These are phyloP conservation scores for Glossophaga mutica DNA, from an alignment of 2,797 vertebrate genomes.

Conservation along the genomic window DNA sequence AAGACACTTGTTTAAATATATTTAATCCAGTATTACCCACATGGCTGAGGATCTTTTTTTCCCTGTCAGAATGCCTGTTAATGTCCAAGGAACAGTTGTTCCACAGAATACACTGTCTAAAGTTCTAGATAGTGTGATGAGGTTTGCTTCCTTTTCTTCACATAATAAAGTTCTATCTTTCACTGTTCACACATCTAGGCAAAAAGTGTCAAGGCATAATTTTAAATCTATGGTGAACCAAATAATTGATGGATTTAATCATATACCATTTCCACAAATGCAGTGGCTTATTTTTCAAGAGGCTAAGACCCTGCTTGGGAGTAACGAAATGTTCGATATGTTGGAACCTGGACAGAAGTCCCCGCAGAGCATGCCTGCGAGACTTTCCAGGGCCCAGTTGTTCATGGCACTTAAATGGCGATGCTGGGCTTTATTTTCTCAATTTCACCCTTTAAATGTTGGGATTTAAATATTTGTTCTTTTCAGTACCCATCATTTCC, in stretches of 20 bases:
- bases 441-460: background rate
- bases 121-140: background rate
- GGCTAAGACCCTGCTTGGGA: background rate
- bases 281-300: background rate
- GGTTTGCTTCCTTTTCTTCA: background rate
- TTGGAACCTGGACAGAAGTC: too few relatives aligned
- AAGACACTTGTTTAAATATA: background rate
- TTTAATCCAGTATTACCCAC: background rate
- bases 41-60: background rate
- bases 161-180: background rate
- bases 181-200: background rate
- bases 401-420: background rate
- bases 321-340: background rate
- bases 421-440: background rate
- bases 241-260: background rate
- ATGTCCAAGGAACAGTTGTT: background rate
- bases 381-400: background rate
- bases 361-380: background rate
- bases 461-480: background rate
- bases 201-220: background rate
- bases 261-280: background rate
- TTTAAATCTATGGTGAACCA: background rate
- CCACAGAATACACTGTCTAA: background rate
- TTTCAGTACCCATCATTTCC: background rate
- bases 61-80: background rate